Evolutionary conservation across 2,888 invertebrate genomes (phyloP), one percentile per base, ranked within the genome.

Genomic region (Rhabditophanes sp.): DNA sequence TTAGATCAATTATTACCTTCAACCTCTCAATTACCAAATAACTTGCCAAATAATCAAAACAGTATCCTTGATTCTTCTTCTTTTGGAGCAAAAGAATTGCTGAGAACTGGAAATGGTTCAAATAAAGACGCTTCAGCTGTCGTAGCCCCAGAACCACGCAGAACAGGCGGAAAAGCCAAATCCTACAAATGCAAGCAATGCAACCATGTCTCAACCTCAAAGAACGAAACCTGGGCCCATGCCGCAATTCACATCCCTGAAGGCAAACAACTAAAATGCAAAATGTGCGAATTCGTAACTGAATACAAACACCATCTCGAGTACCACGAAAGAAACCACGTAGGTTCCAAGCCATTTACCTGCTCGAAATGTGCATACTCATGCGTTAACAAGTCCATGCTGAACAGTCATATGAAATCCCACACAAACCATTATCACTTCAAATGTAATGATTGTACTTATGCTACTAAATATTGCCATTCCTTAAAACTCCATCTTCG

Each of bases 311-410:
- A 99, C 65, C 96, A 99, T 55, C 70, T 93, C 39, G 90, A 93
- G 65, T 99, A 93, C 61, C 96, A 90, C 66, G 74, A 88, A 65
- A 74, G 84, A 25, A 90, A 90, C 66, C 96, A 96, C 68, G 75
- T 78, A 55, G 85, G 87, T 23, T 79, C 80, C 1, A 99, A 99
- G 65, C 93, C 93, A 11, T 63, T 62, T 48, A 50, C 53, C 31
- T 62, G 62, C 44, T 43, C 43, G 36, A 62, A 57, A 39, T 62
- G 62, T 40, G 34, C 28, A 4, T 53, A 58, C 35, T 41, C 51
- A 4, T 90, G 88, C 65, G 87, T 88, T n/a, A 90, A 87, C 70
- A 87, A 88, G 66, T 90, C 90, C 1, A 99, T 99, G 96, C 73
- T 99, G 35, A 93, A 87, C 68, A 88, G 87, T 1, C 96, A 96